Percentiles rank a stretch among this genome's conserved stretches.
phyloP scores from a whole-genome alignment of 2,113 vertebrate genomes.

The Tachuris rubrigastra region DNA sequence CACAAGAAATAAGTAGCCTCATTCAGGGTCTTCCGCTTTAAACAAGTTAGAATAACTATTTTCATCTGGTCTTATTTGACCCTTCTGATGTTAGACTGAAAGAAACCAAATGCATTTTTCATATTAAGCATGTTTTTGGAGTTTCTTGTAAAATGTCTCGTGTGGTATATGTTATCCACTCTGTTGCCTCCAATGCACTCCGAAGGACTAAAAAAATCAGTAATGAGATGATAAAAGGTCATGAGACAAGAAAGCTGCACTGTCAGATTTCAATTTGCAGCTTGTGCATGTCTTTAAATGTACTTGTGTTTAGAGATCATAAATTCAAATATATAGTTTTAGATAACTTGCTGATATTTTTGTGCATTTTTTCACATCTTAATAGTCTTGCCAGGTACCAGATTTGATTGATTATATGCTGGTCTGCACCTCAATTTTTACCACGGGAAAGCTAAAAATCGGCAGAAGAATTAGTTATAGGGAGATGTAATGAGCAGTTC shows the following conservation, averaged over 20 bases:
- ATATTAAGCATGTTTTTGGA: not conserved
- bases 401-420: not conserved
- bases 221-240: not conserved
- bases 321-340: not conserved
- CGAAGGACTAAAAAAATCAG: not conserved
- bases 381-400: not conserved
- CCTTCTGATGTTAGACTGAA: not conserved
- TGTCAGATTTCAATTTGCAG: not conserved
- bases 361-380: not conserved
- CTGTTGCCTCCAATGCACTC: not conserved
- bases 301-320: not conserved
- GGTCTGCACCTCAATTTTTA: not conserved
- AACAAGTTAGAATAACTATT: not conserved
- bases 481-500: not conserved
- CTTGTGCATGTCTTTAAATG: not conserved
- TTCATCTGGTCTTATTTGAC: not conserved
- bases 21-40: not conserved
- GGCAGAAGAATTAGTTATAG: not conserved
- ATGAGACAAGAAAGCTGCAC: not conserved
- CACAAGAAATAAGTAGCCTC: not conserved
- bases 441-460: not conserved
- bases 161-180: accelerated
- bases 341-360: not conserved
- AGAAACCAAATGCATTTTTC: not conserved
- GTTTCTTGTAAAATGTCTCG: not conserved